phyloP scores from a whole-genome alignment of 35 echinoderm and acorn worm species.

The Amphiura filiformis region DNA sequence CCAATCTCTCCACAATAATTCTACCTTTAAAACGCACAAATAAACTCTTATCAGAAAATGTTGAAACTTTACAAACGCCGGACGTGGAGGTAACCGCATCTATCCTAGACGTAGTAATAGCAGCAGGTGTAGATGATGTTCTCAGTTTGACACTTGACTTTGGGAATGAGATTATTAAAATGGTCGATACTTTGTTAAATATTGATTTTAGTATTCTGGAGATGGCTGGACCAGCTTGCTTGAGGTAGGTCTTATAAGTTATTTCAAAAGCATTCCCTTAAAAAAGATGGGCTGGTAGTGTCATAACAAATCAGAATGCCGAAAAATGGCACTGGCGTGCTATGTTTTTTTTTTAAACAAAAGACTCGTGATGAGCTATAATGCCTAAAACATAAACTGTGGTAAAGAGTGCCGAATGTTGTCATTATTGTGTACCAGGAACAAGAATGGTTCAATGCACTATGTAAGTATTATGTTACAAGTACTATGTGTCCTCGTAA shows the following conservation, averaged over 20 bases:
- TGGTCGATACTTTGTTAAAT: constrained; percentile 71
- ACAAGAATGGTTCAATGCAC: too few species aligned
- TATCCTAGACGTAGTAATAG: constrained; percentile 57
- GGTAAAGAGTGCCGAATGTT: too few species aligned
- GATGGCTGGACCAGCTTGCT: constrained; percentile 47
- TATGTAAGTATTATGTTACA: too few species aligned
- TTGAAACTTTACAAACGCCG: constrained; percentile 19
- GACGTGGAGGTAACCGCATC: constrained; percentile 59
- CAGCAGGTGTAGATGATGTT: constrained; percentile 44
- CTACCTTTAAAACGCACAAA: constrained; percentile 45
- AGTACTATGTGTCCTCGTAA: too few species aligned
- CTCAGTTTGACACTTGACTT: constrained; percentile 31
- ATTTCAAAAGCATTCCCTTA: too few species aligned
- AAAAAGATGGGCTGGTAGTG: too few species aligned
- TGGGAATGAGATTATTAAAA: constrained; percentile 48
- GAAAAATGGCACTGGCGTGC: too few species aligned
- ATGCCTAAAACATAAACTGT: too few species aligned
- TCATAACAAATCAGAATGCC: too few species aligned
- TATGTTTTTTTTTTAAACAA: too few species aligned
- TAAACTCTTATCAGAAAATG: constrained; percentile 25
- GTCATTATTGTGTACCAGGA: too few species aligned
- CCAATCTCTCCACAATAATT: constrained; percentile 52
- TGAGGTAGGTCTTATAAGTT: constrained; percentile 37
- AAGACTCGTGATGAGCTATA: too few species aligned
- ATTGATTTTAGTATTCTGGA: constrained; percentile 26